These are phyloP conservation scores for Rissa tridactyla DNA, from an alignment of 2,113 vertebrate species.

Conservation along the genomic window DNA sequence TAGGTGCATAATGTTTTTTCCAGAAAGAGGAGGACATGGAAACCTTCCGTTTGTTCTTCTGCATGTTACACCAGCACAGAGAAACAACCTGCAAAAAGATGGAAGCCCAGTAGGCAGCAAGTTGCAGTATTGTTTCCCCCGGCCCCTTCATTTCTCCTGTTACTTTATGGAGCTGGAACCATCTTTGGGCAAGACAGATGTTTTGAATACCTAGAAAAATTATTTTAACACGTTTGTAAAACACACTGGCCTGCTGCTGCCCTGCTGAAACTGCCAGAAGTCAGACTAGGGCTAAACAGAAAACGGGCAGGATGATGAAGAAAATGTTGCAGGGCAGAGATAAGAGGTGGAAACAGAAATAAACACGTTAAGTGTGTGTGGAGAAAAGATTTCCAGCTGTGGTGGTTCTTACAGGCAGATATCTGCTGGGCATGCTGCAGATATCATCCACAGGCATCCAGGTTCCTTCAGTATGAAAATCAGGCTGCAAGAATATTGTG, in stretches of 20 bases:
- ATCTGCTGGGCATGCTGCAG: not conserved
- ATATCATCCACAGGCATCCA: not conserved
- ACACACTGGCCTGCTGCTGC: not conserved
- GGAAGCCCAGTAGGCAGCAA: not conserved
- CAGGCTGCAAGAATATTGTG: not conserved
- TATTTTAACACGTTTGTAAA: not conserved
- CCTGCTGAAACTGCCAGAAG: not conserved
- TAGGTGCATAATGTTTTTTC: not conserved
- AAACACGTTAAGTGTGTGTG: not conserved
- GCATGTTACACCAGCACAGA: not conserved
- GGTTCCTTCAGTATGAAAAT: not conserved
- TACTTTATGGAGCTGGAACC: not conserved
- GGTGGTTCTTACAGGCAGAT: not conserved
- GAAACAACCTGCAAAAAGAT: not conserved
- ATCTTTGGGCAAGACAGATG: not conserved
- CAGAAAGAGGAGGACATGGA: not conserved
- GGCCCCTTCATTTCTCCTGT: not conserved
- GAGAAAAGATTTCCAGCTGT: not conserved
- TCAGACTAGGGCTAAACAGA: not conserved
- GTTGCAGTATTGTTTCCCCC: not conserved
- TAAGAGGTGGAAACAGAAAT: not conserved
- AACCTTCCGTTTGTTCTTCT: not conserved
- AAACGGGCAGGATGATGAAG: not conserved
- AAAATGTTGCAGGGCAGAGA: not conserved
- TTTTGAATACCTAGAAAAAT: not conserved